Percentiles rank a stretch among this genome's conserved stretches.
Evolutionary conservation across 2,888 invertebrate genomes (phyloP).

Genomic region (Pyrrhia umbra): DNA sequence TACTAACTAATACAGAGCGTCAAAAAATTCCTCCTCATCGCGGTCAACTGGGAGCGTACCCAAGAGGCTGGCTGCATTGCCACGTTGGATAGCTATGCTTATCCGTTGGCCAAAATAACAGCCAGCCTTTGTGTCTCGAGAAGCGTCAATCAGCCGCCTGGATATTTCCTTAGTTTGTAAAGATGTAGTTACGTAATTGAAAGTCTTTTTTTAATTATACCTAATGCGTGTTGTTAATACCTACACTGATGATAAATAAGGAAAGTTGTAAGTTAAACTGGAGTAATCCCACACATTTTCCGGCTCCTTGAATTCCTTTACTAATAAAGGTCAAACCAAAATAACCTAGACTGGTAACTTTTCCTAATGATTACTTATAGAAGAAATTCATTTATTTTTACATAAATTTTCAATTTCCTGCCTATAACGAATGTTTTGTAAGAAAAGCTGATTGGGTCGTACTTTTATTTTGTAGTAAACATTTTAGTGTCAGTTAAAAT

Average conservation of each 20-base stretch:
- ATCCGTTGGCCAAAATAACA: too few relatives aligned
- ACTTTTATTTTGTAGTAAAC: slow-evolving; percentile 9
- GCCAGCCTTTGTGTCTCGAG: too few relatives aligned
- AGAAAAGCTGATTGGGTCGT: slow-evolving; percentile 2
- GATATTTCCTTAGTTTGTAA: too few relatives aligned
- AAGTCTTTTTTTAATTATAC: too few relatives aligned
- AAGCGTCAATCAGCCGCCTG: too few relatives aligned
- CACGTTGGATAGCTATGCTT: too few relatives aligned
- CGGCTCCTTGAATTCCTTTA: background rate
- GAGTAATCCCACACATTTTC: background rate
- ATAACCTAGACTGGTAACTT: background rate
- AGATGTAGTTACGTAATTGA: too few relatives aligned
- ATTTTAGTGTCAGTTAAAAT: background rate
- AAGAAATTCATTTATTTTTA: background rate
- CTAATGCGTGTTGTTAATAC: background rate
- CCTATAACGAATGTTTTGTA: slow-evolving; percentile 2
- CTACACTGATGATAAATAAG: background rate
- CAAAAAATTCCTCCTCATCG: too few relatives aligned
- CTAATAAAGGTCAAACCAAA: slow-evolving; percentile 17
- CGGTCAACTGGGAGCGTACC: too few relatives aligned
- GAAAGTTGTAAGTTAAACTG: background rate
- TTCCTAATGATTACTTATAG: background rate
- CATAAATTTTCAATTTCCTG: slow-evolving; percentile 7
- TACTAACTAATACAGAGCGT: too few relatives aligned
- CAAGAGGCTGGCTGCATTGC: too few relatives aligned